These are phyloP conservation scores for Iselma pallidipennis DNA, from an alignment of 2,888 invertebrate species.

Conservation along the genomic window DNA sequence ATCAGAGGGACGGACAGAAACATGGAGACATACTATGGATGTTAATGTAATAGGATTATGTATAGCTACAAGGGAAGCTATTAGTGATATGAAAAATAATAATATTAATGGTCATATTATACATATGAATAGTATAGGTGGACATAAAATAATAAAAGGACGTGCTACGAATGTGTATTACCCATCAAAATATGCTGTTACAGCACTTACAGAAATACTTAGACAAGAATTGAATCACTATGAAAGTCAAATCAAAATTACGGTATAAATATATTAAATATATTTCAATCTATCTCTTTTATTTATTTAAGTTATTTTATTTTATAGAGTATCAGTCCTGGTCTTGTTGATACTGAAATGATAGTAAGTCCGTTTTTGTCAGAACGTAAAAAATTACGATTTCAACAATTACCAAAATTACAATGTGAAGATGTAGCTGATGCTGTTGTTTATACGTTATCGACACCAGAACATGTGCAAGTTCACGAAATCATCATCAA, in stretches of 20 bases:
- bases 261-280: constrained; percentile 36
- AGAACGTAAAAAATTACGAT: not conserved
- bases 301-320: not conserved
- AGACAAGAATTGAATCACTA: constrained; percentile 46
- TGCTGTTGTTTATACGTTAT: constrained; percentile 7
- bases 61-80: no score
- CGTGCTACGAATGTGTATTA: constrained; percentile 38
- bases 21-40: constrained; percentile 32
- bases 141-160: constrained; percentile 32
- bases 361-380: not conserved
- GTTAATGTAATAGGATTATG: constrained; percentile 35
- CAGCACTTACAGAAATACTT: constrained; percentile 48
- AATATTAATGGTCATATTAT: constrained; percentile 36
- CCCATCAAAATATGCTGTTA: constrained; percentile 46
- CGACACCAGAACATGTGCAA: constrained; percentile 13
- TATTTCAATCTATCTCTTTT: not conserved
- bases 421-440: constrained; percentile 10
- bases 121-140: constrained; percentile 37
- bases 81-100: constrained; percentile 32
- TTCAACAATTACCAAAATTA: not conserved
- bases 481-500: constrained; percentile 6
- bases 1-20: constrained; percentile 34
- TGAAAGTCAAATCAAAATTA: constrained; percentile 45
- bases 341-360: constrained; percentile 5
- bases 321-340: constrained; percentile 15